phyloP scores from a whole-genome alignment of 1,140 invertebrate species.

The Rhyacophila brunnea region DNA sequence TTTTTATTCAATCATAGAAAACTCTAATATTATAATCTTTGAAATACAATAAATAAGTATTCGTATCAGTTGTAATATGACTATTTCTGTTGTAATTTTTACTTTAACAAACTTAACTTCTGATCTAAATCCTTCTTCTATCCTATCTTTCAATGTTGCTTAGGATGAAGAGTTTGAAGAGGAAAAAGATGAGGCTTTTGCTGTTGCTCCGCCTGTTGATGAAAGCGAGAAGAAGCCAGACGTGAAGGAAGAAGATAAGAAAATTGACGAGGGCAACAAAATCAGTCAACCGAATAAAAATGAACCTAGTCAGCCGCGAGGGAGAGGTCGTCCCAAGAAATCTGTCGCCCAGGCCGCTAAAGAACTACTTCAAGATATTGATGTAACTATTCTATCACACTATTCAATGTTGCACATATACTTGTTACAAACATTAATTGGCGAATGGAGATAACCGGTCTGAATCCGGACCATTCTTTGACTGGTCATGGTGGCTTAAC shows the following conservation, averaged over 20 bases:
- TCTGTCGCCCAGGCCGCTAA: constrained; percentile 39
- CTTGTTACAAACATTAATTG: too few relatives aligned
- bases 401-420: too few relatives aligned
- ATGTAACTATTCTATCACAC: constrained; percentile 52
- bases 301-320: background rate
- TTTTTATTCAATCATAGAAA: too few relatives aligned
- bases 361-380: constrained; percentile 64
- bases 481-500: too few relatives aligned
- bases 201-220: constrained; percentile 38
- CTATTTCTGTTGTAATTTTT: background rate
- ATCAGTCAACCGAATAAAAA: background rate
- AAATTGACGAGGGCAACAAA: background rate
- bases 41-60: too few relatives aligned
- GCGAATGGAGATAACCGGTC: too few relatives aligned
- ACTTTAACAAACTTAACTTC: background rate
- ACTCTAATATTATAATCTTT: too few relatives aligned
- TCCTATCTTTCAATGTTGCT: too few relatives aligned
- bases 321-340: constrained; percentile 40
- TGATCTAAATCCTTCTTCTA: background rate
- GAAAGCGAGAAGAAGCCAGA: constrained; percentile 39
- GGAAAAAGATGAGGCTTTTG: constrained; percentile 45
- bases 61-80: too few relatives aligned
- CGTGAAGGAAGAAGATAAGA: constrained; percentile 33
- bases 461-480: too few relatives aligned
- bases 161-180: constrained; percentile 39